phyloP scores from a whole-genome alignment of 2,888 invertebrate genomes.

The Dusona sp. region DNA sequence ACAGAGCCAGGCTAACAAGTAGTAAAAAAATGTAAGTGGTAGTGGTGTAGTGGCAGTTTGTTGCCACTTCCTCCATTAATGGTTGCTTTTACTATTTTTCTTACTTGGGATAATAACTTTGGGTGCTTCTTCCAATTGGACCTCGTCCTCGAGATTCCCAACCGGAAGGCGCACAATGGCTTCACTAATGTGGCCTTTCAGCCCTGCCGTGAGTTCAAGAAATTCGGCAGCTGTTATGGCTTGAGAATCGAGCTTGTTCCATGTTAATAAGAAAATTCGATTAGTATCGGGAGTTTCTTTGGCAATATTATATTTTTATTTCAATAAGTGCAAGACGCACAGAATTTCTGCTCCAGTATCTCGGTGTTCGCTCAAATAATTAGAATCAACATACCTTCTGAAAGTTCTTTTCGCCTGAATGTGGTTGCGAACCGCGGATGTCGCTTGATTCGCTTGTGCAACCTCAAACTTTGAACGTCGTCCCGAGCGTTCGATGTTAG shows the following conservation, averaged over 20 bases:
- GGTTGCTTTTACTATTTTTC: too few species aligned
- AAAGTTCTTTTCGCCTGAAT: conserved; percentile 10
- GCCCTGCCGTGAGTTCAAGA: conserved; percentile 1
- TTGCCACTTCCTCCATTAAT: too few species aligned
- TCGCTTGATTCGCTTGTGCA: conserved; percentile 4
- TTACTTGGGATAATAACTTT: conserved; percentile 1
- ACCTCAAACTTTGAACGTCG: background rate
- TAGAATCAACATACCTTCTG: conserved; percentile 3
- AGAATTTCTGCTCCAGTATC: background rate
- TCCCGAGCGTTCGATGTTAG: background rate
- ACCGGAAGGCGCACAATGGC: background rate
- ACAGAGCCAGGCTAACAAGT: too few species aligned
- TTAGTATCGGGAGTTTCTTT: background rate
- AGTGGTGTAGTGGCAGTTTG: too few species aligned
- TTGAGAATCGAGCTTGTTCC: conserved; percentile 7
- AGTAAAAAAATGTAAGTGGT: too few species aligned
- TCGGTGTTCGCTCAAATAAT: background rate
- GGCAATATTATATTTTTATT: too few species aligned
- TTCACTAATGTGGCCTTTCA: conserved; percentile 25
- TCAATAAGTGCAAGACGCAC: too few species aligned
- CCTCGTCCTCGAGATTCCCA: background rate
- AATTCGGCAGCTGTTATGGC: conserved; percentile 17
- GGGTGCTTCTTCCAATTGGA: conserved; percentile 11
- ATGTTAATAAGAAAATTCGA: background rate
- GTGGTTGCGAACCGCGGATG: conserved; percentile 6